phyloP scores from a whole-genome alignment of 1,140 invertebrate genomes.

The Aphis craccivora region DNA sequence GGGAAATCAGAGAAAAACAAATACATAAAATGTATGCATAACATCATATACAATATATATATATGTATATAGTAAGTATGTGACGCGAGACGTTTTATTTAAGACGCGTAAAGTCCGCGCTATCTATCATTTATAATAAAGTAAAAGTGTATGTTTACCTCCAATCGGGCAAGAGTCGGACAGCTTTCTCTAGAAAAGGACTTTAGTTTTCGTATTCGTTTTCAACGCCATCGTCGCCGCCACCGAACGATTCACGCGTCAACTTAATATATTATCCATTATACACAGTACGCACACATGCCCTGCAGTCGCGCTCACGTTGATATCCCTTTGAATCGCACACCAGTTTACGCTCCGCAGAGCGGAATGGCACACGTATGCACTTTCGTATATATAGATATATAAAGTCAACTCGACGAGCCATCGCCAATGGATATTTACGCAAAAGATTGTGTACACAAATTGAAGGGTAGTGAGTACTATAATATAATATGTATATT shows the following conservation, averaged over 20 bases:
- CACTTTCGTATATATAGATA: background rate
- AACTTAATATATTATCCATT: constrained; percentile 1
- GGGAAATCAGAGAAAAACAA: background rate
- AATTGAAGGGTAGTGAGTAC: background rate
- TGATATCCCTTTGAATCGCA: background rate
- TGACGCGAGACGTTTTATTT: background rate
- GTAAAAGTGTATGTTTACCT: background rate
- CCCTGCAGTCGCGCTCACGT: too few species aligned
- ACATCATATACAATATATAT: background rate
- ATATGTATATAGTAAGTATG: background rate
- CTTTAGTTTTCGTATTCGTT: background rate
- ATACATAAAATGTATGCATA: background rate
- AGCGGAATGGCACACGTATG: background rate
- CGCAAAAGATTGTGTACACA: background rate
- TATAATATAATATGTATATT: background rate
- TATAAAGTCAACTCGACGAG: background rate
- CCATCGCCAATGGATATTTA: constrained; percentile 25
- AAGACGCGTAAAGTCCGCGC: background rate
- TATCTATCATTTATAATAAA: background rate
- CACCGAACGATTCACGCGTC: background rate
- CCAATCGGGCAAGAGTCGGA: background rate
- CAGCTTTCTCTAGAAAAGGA: background rate
- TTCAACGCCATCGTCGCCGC: background rate
- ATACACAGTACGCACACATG: background rate
- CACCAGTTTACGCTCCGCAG: background rate